phyloP scores from a whole-genome alignment of 2,113 vertebrate species.

The Thamnaconus septentrionalis region DNA sequence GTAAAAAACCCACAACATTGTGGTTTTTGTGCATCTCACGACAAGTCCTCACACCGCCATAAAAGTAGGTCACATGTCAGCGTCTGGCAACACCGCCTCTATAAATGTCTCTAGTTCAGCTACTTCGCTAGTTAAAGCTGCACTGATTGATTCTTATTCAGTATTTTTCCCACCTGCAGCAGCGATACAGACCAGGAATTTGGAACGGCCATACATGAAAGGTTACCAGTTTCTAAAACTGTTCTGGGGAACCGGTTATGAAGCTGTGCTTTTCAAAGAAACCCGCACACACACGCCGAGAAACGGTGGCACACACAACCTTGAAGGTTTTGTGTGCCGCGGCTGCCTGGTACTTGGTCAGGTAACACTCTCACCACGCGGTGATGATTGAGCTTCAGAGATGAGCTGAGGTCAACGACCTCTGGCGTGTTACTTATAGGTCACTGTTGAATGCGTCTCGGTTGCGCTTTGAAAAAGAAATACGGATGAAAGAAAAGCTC shows the following conservation, averaged over 20 bases:
- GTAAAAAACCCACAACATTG: conserved; percentile 21
- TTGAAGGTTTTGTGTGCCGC: neutral
- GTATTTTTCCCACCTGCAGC: neutral
- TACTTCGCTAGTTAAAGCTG: conserved; percentile 1
- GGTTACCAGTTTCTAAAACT: conserved; percentile 5
- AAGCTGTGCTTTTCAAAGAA: neutral
- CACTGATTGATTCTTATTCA: neutral
- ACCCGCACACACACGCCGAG: no score
- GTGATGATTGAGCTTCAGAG: no score
- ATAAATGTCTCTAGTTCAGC: neutral
- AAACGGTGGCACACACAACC: no score
- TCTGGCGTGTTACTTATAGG: no score
- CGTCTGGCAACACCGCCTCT: conserved; percentile 16
- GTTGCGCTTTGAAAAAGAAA: no score
- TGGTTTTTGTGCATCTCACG: conserved; percentile 32
- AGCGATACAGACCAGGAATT: neutral
- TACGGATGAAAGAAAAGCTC: no score
- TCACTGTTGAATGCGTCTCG: no score
- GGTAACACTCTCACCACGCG: neutral
- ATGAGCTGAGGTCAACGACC: no score
- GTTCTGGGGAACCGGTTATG: neutral
- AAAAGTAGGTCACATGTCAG: conserved; percentile 31
- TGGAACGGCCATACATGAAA: neutral
- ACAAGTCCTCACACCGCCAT: conserved; percentile 34
- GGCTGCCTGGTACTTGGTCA: neutral